Evolutionary conservation across 30 jellyfish, hydroid and myxozoan genomes (phyloP).

Genomic region (Mastigias papua): DNA sequence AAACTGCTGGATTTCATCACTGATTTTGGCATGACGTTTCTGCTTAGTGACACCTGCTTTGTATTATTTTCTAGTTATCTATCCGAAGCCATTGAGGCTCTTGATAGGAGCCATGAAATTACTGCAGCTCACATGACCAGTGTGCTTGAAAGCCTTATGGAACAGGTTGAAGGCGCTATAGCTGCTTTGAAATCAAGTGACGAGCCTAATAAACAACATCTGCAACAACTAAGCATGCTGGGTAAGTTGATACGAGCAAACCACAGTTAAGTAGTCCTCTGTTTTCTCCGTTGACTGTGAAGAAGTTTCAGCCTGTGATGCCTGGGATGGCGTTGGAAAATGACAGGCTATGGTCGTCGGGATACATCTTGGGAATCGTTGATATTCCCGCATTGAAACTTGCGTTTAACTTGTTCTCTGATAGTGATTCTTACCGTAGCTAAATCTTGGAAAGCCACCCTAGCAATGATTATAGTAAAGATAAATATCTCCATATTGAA

Average conservation of each 20-base stretch:
- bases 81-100: slow-evolving; percentile 68
- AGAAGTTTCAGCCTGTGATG: neutral
- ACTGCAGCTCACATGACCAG: slow-evolving; percentile 84
- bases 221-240: neutral
- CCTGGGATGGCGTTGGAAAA: too few species aligned
- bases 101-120: slow-evolving; percentile 71
- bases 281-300: neutral
- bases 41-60: too few species aligned
- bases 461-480: too few species aligned
- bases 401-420: too few species aligned
- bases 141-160: slow-evolving; percentile 62
- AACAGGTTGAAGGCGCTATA: slow-evolving; percentile 53
- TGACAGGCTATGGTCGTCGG: neutral
- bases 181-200: neutral
- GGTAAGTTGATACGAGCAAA: slow-evolving; percentile 5
- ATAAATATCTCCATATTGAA: too few species aligned
- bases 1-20: too few species aligned
- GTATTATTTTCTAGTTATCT: slow-evolving; percentile 56
- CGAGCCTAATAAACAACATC: slow-evolving; percentile 4
- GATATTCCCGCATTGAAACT: too few species aligned
- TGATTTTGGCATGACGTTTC: too few species aligned
- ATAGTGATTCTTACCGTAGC: too few species aligned
- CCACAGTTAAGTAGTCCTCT: neutral
- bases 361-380: too few species aligned
- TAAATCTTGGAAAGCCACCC: too few species aligned